Conservation (phyloP, 2,797 vertebrate genomes). For the Notoglanidium macrostoma region DNA sequence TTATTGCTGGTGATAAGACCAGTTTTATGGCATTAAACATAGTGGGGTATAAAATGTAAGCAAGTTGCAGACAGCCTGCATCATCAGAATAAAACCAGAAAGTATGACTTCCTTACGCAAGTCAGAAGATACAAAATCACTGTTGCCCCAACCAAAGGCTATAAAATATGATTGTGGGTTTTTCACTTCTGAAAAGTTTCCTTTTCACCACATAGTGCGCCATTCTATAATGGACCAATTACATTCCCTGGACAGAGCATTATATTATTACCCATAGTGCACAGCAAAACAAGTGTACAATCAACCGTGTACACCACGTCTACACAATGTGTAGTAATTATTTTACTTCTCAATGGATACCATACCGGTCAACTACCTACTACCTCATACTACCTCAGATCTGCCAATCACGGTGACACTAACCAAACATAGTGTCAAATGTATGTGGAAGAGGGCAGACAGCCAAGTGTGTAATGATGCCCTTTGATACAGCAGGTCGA, state of each 20-base stretch:
- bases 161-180: not conserved
- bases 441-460: not conserved
- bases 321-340: not conserved
- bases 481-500: not conserved
- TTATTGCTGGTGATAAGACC: not conserved
- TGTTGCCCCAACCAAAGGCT: not conserved
- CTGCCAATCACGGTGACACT: not conserved
- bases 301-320: not conserved
- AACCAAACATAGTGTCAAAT: not conserved
- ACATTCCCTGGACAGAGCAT: not conserved
- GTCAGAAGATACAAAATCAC: not conserved
- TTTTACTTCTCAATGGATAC: not conserved
- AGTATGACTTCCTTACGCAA: not conserved
- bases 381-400: not conserved
- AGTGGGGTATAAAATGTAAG: not conserved
- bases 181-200: not conserved
- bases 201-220: not conserved
- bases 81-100: not conserved
- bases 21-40: not conserved
- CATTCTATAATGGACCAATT: not conserved
- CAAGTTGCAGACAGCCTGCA: too few relatives aligned
- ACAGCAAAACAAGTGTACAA: not conserved
- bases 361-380: not conserved
- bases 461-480: not conserved
- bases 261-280: not conserved